Conservation (phyloP, 2,113 vertebrate species). For the Bagarius yarrelli region DNA sequence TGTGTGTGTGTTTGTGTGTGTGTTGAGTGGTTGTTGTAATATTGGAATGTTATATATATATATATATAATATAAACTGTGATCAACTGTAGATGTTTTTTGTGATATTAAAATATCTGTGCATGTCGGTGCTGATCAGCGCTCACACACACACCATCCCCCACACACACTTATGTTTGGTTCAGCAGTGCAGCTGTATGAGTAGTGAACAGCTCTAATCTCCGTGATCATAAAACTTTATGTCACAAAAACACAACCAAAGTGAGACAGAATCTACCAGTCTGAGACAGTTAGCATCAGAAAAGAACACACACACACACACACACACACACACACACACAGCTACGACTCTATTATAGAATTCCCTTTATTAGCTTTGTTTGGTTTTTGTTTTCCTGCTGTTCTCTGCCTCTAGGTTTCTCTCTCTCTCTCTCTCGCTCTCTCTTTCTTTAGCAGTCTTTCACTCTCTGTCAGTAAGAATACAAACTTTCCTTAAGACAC, state of each 20-base stretch:
- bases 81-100: not conserved
- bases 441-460: no score
- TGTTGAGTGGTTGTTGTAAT: not conserved
- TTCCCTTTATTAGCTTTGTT: no score
- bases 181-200: not conserved
- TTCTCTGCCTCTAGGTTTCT: no score
- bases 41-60: not conserved
- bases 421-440: no score
- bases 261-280: constrained; percentile 42
- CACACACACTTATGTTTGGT: not conserved
- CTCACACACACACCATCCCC: not conserved
- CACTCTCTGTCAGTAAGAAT: no score
- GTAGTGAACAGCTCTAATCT: not conserved
- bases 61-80: not conserved
- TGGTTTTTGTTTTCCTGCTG: no score
- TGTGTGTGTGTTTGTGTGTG: not conserved
- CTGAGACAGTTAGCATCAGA: constrained; percentile 24
- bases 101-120: not conserved
- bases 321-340: not conserved
- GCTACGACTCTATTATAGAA: no score
- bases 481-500: no score
- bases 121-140: not conserved
- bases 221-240: not conserved
- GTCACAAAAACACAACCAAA: not conserved
- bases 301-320: not conserved